phyloP scores from a whole-genome alignment of 2,888 invertebrate genomes.

The Clistopyga incitator region DNA sequence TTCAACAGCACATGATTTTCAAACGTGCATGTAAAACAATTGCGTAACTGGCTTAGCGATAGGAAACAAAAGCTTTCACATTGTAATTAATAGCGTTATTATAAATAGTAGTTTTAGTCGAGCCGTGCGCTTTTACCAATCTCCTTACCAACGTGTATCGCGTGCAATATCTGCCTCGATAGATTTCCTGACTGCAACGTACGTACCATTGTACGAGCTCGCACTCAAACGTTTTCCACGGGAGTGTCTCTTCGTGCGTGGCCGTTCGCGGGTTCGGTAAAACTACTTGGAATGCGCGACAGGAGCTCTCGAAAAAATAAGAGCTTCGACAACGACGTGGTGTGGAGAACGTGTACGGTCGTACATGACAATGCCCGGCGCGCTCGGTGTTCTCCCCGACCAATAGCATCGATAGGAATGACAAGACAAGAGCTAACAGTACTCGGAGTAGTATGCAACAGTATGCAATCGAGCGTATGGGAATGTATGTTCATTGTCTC shows the following conservation, averaged over 20 bases:
- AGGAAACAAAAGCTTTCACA: constrained; percentile 29
- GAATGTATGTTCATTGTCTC: constrained; percentile 47
- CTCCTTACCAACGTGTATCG: constrained; percentile 42
- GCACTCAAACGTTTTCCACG: constrained; percentile 7
- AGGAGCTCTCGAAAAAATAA: constrained; percentile 46
- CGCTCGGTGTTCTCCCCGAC: not conserved
- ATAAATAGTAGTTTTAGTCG: constrained; percentile 9
- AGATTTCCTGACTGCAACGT: constrained; percentile 27
- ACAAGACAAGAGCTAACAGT: constrained; percentile 56
- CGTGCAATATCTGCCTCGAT: constrained; percentile 42
- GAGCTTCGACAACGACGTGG: constrained; percentile 42
- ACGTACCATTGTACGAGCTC: constrained; percentile 10
- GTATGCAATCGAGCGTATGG: constrained; percentile 46
- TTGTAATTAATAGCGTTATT: constrained; percentile 6
- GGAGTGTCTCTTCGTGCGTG: constrained; percentile 30
- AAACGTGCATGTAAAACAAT: constrained; percentile 8
- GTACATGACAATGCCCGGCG: constrained; percentile 59
- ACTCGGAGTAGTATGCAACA: constrained; percentile 57
- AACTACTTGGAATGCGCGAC: constrained; percentile 53
- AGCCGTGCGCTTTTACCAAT: constrained; percentile 42
- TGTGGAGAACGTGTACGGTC: constrained; percentile 46
- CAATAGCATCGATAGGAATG: constrained; percentile 16
- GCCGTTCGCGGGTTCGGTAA: constrained; percentile 9
- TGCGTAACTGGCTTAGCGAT: constrained; percentile 1
- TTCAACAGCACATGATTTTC: not conserved